Base-by-base conservation (phyloP, 2,888 invertebrate species). In the Andrena bucephala region DNA sequence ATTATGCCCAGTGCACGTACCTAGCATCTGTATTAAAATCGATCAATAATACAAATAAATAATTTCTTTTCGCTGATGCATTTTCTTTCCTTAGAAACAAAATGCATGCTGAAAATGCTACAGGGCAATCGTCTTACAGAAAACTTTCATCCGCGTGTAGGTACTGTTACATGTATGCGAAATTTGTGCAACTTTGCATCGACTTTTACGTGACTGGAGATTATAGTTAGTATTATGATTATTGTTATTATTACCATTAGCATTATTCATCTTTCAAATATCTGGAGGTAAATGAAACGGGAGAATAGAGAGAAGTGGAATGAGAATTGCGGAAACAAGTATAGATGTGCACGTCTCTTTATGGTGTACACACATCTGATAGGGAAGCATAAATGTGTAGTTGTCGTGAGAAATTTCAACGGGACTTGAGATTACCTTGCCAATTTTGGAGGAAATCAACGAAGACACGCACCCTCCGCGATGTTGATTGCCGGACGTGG, bases 361-460 rank as follows among this genome's bases (percentile, higher is more conserved):
- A 42, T 42, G 24, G 52, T 66, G 77, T 73, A 81, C 72, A 77
- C 66, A 67, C 65, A 42, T 36, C n/a, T 2, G 72, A 50, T 27
- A 65, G 57, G 48, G 52, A 52, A 36, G 36, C 42, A 67, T 8
- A 52, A 65, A 60, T 31, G 69, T 42, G 42, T 42, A 42, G 48
- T 16, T 42, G 63, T 50, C n/a, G 54, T 29, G 71, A 50, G 77
- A 78, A 77, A 77, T 78, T 76, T 70, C 72, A 54, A 62, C 29
- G 65, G 36, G n/a, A 62, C 36, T 69, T 33, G 65, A 71, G 79
- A 77, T 84, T 82, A 84, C 79, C 75, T 78, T 71, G 73, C 52
- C 78, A 84, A 84, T 79, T 84, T 76, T 59, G 20, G 13, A 20
- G 8, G 71, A 52, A 42, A 67, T 59, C 60, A 69, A 54, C 52